A percentile compares a stretch with the other conserved stretches of the same genome.
phyloP scores from a whole-genome alignment of 2,888 invertebrate genomes.

The Perithous albicinctus region DNA sequence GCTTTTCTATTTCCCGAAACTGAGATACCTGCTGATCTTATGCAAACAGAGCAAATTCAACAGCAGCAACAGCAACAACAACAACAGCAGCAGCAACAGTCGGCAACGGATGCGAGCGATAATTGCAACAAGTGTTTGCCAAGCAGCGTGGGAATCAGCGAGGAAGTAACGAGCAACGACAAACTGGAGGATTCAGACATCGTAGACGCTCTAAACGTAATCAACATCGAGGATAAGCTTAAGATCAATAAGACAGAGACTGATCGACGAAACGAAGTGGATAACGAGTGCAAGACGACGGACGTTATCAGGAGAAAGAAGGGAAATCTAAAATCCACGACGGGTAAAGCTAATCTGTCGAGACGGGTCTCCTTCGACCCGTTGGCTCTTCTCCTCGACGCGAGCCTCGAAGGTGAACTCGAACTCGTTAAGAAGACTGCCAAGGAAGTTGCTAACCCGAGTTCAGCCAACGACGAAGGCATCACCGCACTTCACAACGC shows the following conservation, averaged over 20 bases:
- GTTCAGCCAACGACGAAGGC: constrained; percentile 99
- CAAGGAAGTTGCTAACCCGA: constrained; percentile 96
- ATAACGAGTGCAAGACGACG: constrained; percentile 78
- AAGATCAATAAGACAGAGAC: constrained; percentile 76
- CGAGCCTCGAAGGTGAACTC: constrained; percentile 98
- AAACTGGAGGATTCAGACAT: constrained; percentile 82
- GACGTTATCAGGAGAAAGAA: constrained; percentile 91
- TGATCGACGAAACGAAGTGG: constrained; percentile 72
- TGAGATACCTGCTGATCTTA: constrained; percentile 88
- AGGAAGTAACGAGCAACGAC: constrained; percentile 74
- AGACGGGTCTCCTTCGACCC: constrained; percentile 99
- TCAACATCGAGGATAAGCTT: constrained; percentile 82
- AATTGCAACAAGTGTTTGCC: constrained; percentile 69
- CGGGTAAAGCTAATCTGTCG: constrained; percentile 90
- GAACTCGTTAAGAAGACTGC: constrained; percentile 98
- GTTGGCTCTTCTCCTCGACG: constrained; percentile 97
- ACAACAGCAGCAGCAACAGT: constrained; percentile 62
- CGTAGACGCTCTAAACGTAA: constrained; percentile 83
- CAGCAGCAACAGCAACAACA: constrained; percentile 78
- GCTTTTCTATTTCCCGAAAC: constrained; percentile 92
- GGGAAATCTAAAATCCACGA: constrained; percentile 90
- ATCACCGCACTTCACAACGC: constrained; percentile 99
- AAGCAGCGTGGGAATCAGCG: constrained; percentile 41
- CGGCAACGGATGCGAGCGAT: constrained; percentile 76
- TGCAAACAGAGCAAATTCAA: constrained; percentile 83